Conservation (phyloP, 2,888 invertebrate species). For the Hydrotaea diabolus region DNA sequence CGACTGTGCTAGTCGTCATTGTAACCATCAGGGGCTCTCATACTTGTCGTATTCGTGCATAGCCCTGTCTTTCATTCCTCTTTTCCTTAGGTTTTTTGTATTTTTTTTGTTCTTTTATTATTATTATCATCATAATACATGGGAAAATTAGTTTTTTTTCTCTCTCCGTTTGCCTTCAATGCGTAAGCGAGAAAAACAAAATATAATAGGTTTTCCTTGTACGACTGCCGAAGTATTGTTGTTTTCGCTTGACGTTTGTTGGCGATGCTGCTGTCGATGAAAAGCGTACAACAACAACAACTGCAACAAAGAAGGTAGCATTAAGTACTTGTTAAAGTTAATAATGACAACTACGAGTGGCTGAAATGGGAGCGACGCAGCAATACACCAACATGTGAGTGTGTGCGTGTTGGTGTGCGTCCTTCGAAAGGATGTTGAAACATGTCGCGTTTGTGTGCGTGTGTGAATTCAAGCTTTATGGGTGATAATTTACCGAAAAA, state of each 20-base stretch:
- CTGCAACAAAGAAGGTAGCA: neutral
- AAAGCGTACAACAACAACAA: neutral
- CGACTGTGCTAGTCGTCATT: neutral
- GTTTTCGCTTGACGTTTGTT: neutral
- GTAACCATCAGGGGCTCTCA: no score
- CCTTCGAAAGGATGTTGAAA: neutral
- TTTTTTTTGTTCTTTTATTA: neutral
- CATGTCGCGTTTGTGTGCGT: neutral
- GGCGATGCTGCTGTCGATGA: neutral
- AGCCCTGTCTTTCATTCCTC: constrained; percentile 17
- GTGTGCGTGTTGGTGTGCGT: neutral
- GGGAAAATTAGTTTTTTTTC: constrained; percentile 38
- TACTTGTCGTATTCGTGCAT: neutral
- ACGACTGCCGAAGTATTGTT: neutral
- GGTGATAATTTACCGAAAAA: neutral
- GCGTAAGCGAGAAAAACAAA: neutral
- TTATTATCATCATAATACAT: constrained; percentile 24
- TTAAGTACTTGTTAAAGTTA: constrained; percentile 25
- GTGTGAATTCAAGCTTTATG: neutral
- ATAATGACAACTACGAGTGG: neutral
- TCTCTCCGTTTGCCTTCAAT: no score
- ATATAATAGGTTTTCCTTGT: neutral
- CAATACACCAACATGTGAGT: no score
- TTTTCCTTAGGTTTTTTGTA: neutral
- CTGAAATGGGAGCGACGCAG: neutral